These are phyloP conservation scores for Seladonia tumulorum DNA, from an alignment of 2,888 invertebrate species.

Conservation along the genomic window DNA sequence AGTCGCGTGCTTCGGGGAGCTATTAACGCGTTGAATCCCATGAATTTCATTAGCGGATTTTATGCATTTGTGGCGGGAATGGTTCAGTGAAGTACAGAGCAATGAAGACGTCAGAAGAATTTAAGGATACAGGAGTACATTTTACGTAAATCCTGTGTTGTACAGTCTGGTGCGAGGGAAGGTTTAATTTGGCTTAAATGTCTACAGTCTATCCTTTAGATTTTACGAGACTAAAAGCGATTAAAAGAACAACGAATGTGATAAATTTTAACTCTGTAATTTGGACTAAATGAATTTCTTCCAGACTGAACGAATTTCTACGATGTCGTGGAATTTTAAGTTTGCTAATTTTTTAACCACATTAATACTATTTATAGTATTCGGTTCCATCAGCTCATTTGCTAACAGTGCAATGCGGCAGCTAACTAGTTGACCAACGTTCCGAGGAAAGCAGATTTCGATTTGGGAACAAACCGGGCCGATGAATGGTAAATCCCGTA, in stretches of 20 bases:
- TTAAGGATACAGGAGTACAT: background rate
- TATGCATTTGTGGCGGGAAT: background rate
- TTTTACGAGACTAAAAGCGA: background rate
- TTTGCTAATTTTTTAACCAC: background rate
- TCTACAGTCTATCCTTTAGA: background rate
- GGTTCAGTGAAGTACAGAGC: background rate
- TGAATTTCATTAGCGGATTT: background rate
- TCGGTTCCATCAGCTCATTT: background rate
- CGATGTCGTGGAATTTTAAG: background rate
- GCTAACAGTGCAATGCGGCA: too few relatives aligned
- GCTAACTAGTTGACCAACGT: background rate
- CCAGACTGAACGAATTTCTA: background rate
- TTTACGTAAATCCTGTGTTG: too few relatives aligned
- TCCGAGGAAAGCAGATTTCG: background rate
- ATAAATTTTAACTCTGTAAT: background rate
- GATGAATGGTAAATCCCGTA: constrained; percentile 18
- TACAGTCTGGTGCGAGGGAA: too few relatives aligned
- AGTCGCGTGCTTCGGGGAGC: background rate
- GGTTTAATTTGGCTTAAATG: too few relatives aligned
- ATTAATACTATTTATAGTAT: background rate
- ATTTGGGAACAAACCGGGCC: background rate
- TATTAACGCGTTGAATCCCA: background rate
- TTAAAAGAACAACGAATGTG: background rate
- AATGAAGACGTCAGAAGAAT: background rate
- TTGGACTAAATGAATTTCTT: too few relatives aligned